Evolutionary conservation across 1,140 invertebrate genomes (phyloP), one percentile per base, ranked within the genome.

Genomic region (Pygmarrhopalites habei): DNA sequence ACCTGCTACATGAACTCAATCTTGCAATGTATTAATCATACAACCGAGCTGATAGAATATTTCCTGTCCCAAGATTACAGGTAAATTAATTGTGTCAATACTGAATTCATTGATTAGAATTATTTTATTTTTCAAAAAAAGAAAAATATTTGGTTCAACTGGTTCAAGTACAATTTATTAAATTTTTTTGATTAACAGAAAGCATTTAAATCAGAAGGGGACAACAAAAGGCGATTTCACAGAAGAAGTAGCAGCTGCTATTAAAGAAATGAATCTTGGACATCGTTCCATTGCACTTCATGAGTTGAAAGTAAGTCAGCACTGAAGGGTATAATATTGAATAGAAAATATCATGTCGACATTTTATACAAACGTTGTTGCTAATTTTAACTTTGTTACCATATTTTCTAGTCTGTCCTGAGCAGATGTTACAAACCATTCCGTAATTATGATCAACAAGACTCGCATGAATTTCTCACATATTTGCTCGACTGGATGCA

Each of bases 401-500:
- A 43, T 70, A 44, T 57, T 73, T 76, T 70, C 5, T 71, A 88
- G 85, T 80, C 79, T 67, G 82, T 83, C 17, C 82, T 91, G 46
- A 87, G 87, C 14, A 83, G 85, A 62, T 84, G 85, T 69, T 82
- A 88, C 72, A 77, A 85, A 55, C 83, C 86, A 68, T 96, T 95
- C 77, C 83, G 84, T 58, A 88, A 86, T 28, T 82, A 82, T 69
- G 86, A 92, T 62, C 94, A 97, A 73, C 94, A 97, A 75, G 94
- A 98, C 75, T 91, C 92, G 0, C 92, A 97, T 74, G 94, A 98
- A 75, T 95, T 97, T 74, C 81, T 96, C 1, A 86, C 86, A 19
- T 90, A 93, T 70, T 79, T 96, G 2, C 82, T 96, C 75, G 91
- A 95, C 71, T 90, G 87, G 81, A 79, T 96, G 65, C 91, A 95